Base-by-base conservation (phyloP, 2,797 vertebrate species). In the Sciurus vulgaris region DNA sequence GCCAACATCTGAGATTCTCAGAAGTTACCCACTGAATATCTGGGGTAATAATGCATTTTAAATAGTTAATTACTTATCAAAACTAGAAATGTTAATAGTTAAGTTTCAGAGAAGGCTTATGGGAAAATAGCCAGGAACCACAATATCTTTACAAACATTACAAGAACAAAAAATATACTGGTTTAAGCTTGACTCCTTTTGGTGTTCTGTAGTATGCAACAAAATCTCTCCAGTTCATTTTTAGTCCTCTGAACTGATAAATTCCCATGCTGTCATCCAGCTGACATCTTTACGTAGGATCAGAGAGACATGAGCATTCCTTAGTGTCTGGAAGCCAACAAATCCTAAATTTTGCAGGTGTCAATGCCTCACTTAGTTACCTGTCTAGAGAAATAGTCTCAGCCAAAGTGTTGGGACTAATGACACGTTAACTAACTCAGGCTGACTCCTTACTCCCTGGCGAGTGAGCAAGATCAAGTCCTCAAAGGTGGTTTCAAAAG, bases 21-120 rank as follows among this genome's bases (percentile, higher is more conserved):
- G 54, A 93, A 89, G 35, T n/a, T 74, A 22, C 10, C 63, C 17
- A 56, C 41, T 69, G 28, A 79, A 22, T 44, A 70, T 61, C 44
- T 76, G 33, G 18, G 15, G 2, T 78, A 69, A 89, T 51, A 35
- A 49, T 69, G 2, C 41, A 59, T 89, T 95, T 95, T 65, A 83
- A 89, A 61, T 77, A 67, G 54, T 67, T 54, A 63, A 82, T 94
- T 85, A 73, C 11, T 88, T 77, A 22, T 30, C 41, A 82, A 85
- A 38, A 47, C 67, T 35, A 90, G 15, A 54, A 91, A 44, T 15
- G 61, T 41, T 94, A 88, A 61, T 15, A 73, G 47, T 73, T 86
- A 82, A 38, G 44, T 77, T 93, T 83, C 74, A 89, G 84, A 83
- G 38, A 83, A 56, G 38, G 5, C 14, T 63, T 78, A 72, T 63